phyloP scores from a whole-genome alignment of 2,113 vertebrate species.

The Verasper variegatus region DNA sequence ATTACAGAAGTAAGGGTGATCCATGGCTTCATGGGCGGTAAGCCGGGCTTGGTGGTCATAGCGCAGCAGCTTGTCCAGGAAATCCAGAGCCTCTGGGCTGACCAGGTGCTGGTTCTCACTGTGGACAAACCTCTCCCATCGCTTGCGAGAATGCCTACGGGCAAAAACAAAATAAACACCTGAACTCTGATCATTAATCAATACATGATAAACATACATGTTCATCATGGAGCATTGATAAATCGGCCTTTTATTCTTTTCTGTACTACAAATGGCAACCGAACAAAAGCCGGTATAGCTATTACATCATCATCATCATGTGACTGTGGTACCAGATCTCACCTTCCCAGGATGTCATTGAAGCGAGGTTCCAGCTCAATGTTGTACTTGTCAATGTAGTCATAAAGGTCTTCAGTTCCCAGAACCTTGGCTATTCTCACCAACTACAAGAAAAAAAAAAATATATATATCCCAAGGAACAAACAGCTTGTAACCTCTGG shows the following conservation, averaged over 20 bases:
- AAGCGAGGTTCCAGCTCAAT: constrained; percentile 86
- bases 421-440: constrained; percentile 87
- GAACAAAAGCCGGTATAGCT: background rate
- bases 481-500: background rate
- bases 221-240: background rate
- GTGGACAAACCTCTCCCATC: constrained; percentile 86
- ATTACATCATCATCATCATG: background rate
- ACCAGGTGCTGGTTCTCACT: constrained; percentile 87
- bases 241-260: too few relatives aligned
- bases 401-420: constrained; percentile 86
- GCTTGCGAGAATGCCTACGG: constrained; percentile 83
- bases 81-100: constrained; percentile 82
- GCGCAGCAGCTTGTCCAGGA: constrained; percentile 84
- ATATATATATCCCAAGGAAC: background rate
- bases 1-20: constrained; percentile 85
- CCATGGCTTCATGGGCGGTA: constrained; percentile 84
- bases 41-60: constrained; percentile 85
- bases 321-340: constrained; percentile 11
- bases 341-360: constrained; percentile 86
- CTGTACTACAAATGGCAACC: background rate
- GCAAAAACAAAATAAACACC: background rate
- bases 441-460: constrained; percentile 71
- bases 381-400: constrained; percentile 88
- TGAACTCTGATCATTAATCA: too few relatives aligned
- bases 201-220: background rate